Percentiles rank a stretch among this genome's conserved stretches.
Evolutionary conservation across 1,140 invertebrate species (phyloP).

Genomic region (Streblospio benedicti): DNA sequence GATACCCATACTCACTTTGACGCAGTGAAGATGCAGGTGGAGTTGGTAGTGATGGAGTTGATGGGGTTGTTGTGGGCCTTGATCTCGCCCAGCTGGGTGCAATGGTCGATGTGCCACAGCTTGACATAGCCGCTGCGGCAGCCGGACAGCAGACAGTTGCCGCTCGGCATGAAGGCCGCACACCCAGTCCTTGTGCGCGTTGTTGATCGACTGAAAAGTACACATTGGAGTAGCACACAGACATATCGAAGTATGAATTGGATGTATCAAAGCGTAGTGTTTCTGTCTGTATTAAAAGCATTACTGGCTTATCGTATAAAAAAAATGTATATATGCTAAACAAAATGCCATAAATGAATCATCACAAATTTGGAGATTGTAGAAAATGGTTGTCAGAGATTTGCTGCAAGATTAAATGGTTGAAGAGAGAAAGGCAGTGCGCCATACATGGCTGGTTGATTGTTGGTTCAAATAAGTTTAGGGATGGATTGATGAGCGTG

Average conservation of each 20-base stretch:
- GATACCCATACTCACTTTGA: slow-evolving; percentile 49
- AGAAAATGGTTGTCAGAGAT: too few species aligned
- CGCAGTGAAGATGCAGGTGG: slow-evolving; percentile 66
- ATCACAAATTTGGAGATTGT: too few species aligned
- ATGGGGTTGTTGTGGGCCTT: slow-evolving; percentile 66
- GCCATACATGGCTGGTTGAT: too few species aligned
- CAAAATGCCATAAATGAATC: too few species aligned
- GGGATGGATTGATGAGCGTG: too few species aligned
- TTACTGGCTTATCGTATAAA: too few species aligned
- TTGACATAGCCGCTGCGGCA: slow-evolving; percentile 68
- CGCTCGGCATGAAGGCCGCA: slow-evolving; percentile 61
- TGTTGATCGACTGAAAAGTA: slow-evolving; percentile 62
- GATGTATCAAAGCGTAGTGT: too few species aligned
- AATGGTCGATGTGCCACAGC: slow-evolving; percentile 61
- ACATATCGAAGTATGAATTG: neutral
- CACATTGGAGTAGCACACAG: neutral
- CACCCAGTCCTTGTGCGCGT: slow-evolving; percentile 84
- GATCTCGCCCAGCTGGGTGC: slow-evolving; percentile 60
- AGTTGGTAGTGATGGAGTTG: slow-evolving; percentile 65
- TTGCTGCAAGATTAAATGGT: too few species aligned
- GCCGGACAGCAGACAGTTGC: slow-evolving; percentile 58
- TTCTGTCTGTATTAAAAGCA: too few species aligned
- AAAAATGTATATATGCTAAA: too few species aligned
- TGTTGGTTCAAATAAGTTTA: too few species aligned
- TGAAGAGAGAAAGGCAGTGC: too few species aligned